These are phyloP conservation scores for Epinephelus lanceolatus DNA, from an alignment of 2,113 vertebrate genomes.

Conservation along the genomic window DNA sequence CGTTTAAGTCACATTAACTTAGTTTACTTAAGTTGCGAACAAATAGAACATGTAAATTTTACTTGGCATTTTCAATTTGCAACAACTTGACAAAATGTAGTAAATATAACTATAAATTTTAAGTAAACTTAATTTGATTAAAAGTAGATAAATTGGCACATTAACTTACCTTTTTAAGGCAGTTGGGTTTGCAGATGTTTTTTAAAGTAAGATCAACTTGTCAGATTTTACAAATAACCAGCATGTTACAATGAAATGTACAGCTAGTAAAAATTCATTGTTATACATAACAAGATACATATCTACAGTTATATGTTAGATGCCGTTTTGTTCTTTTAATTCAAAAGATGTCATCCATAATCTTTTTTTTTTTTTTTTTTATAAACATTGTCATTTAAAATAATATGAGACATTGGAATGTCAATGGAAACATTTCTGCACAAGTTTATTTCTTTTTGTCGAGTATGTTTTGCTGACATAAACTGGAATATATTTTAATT, in stretches of 20 bases:
- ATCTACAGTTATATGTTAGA: conserved; percentile 11
- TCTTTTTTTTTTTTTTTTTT: conserved; percentile 16
- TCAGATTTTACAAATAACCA: conserved; percentile 27
- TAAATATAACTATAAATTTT: too few species aligned
- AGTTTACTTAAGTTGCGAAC: too few species aligned
- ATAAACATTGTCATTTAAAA: conserved; percentile 1
- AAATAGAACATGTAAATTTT: too few species aligned
- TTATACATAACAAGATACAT: conserved; percentile 4
- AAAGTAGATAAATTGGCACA: too few species aligned
- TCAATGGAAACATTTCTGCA: conserved; percentile 29
- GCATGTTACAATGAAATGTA: conserved; percentile 26
- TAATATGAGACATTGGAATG: not conserved
- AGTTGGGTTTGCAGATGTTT: too few species aligned
- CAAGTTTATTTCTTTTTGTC: conserved; percentile 22
- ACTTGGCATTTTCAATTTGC: too few species aligned
- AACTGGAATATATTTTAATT: conserved; percentile 67
- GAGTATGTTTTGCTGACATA: conserved; percentile 37
- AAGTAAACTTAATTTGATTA: too few species aligned
- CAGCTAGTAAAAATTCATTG: conserved; percentile 6
- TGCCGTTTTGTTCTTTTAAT: conserved; percentile 6
- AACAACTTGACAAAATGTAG: too few species aligned
- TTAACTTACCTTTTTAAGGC: too few species aligned
- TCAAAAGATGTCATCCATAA: conserved; percentile 14
- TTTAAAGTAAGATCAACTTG: too few species aligned
- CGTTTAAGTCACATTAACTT: too few species aligned